A percentile compares a stretch with the other conserved stretches of the same genome.
Conservation (phyloP, 2,888 invertebrate genomes). For the Macrophya annulata region DNA sequence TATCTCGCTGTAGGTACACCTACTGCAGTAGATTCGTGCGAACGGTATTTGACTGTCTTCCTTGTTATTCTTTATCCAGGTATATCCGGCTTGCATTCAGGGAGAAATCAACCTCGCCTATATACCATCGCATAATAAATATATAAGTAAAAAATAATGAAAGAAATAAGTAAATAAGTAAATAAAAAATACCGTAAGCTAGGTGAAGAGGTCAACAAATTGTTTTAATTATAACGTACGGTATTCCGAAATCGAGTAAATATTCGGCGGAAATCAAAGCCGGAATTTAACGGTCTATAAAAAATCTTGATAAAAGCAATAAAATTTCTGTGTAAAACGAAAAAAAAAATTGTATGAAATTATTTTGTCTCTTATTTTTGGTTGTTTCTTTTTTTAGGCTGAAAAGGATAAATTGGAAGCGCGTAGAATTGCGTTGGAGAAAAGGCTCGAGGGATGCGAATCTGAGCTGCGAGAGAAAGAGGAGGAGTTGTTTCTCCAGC, state of each 20-base stretch:
- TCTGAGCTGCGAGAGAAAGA: constrained; percentile 83
- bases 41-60: neutral
- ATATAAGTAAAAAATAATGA: neutral
- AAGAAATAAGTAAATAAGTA: neutral
- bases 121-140: neutral
- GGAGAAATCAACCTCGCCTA: neutral
- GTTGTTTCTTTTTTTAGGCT: constrained; percentile 76
- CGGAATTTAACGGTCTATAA: constrained; percentile 20
- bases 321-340: neutral
- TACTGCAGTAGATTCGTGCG: constrained; percentile 8
- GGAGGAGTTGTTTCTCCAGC: constrained; percentile 83
- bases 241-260: too few species aligned
- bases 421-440: constrained; percentile 80
- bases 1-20: neutral
- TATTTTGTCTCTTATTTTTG: neutral
- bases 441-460: constrained; percentile 82
- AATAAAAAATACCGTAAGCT: neutral
- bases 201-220: neutral
- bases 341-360: neutral
- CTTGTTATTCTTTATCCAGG: neutral
- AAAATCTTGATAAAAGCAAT: neutral
- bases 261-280: neutral
- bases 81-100: constrained; percentile 18
- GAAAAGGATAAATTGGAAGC: constrained; percentile 82
- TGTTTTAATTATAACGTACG: neutral